These are phyloP conservation scores for Strigamia maritima DNA, from an alignment of 2,888 invertebrate genomes.

Conservation along the genomic window DNA sequence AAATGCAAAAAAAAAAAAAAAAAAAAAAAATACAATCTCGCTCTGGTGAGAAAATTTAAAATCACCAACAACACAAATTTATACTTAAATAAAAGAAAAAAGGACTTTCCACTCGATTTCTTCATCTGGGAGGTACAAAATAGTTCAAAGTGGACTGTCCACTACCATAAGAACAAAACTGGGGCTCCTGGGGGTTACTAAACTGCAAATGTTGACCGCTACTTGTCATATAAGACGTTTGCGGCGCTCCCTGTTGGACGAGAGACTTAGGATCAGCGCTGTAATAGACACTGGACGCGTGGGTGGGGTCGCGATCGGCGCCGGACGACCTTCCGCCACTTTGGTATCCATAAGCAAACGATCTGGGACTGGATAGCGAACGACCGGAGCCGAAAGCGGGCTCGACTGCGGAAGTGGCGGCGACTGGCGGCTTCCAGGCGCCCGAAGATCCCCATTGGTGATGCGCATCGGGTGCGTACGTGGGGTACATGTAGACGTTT, in stretches of 20 bases:
- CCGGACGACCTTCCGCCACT: not conserved
- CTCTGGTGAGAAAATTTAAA: not conserved
- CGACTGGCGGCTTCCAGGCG: not conserved
- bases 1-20: not conserved
- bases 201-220: not conserved
- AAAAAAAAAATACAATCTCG: no score
- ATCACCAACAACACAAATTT: no score
- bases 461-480: not conserved
- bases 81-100: not conserved
- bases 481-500: not conserved
- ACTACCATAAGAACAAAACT: not conserved
- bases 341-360: constrained; percentile 1
- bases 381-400: not conserved
- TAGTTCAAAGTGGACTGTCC: not conserved
- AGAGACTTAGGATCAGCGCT: not conserved
- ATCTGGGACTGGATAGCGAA: not conserved
- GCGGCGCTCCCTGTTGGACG: not conserved
- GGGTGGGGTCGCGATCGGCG: not conserved
- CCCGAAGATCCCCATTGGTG: not conserved
- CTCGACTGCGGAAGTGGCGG: not conserved
- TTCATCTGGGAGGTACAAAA: constrained; percentile 29
- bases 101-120: not conserved
- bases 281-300: not conserved
- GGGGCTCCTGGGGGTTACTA: not conserved
- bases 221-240: not conserved